phyloP scores from a whole-genome alignment of 2,888 invertebrate genomes.

The Tenthredo distinguenda region DNA sequence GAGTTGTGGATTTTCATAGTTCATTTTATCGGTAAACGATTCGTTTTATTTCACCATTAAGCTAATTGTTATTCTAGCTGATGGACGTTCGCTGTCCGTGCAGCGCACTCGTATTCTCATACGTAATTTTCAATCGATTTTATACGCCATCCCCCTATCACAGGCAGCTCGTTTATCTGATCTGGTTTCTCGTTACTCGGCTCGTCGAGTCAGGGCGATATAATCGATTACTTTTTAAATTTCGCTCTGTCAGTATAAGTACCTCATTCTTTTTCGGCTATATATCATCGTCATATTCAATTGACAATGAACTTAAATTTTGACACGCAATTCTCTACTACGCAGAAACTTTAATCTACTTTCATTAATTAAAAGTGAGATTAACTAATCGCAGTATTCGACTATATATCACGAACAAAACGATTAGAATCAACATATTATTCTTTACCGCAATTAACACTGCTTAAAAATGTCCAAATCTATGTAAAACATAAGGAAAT shows the following conservation, averaged over 20 bases:
- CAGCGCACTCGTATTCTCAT: background rate
- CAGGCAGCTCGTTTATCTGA: background rate
- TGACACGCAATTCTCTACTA: background rate
- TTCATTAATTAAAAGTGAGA: background rate
- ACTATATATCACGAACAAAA: background rate
- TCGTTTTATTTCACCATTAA: background rate
- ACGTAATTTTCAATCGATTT: slow-evolving; percentile 17
- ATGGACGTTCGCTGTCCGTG: background rate
- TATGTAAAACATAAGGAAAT: too few species aligned
- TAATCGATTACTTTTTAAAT: slow-evolving; percentile 12
- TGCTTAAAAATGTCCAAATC: too few species aligned
- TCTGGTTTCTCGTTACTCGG: slow-evolving; percentile 8
- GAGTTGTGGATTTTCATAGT: slow-evolving; percentile 8
- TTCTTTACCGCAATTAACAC: too few species aligned
- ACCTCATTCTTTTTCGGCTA: background rate
- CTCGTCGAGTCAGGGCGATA: background rate
- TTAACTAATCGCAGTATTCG: background rate
- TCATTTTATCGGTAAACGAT: background rate
- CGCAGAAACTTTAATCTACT: background rate
- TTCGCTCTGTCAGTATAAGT: background rate
- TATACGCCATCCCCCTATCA: slow-evolving; percentile 7
- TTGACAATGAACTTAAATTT: slow-evolving; percentile 15
- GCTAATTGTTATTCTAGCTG: slow-evolving; percentile 3
- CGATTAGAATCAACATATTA: background rate
- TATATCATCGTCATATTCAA: background rate